Evolutionary conservation across 2,797 vertebrate species (phyloP).

Genomic region (Glossophaga mutica): DNA sequence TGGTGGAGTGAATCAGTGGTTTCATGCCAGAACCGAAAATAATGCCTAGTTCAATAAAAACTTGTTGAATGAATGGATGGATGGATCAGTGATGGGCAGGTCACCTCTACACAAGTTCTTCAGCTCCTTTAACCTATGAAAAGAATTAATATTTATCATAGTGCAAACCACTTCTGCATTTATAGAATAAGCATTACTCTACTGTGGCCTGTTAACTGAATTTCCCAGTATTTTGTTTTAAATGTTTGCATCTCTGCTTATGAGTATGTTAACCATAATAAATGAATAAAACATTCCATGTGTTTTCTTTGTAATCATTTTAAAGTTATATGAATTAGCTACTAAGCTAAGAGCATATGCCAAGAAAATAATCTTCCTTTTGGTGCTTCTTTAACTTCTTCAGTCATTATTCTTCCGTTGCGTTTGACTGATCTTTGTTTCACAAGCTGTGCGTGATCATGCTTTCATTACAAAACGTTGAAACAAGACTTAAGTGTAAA

Average conservation of each 20-base stretch:
- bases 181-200: background rate
- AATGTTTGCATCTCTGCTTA: background rate
- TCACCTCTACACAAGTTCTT: background rate
- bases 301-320: background rate
- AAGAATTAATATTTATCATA: background rate
- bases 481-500: background rate
- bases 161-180: background rate
- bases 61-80: background rate
- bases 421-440: background rate
- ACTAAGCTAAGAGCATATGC: background rate
- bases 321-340: background rate
- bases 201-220: background rate
- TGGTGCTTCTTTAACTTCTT: background rate
- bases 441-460: background rate
- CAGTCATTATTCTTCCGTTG: background rate
- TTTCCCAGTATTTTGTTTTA: background rate
- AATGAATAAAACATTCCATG: background rate
- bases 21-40: background rate
- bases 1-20: background rate
- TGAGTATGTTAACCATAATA: background rate
- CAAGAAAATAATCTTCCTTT: background rate
- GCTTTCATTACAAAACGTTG: slow-evolving; percentile 4
- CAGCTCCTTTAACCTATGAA: background rate
- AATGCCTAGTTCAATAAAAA: background rate
- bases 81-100: background rate